These are phyloP conservation scores for Denticeps clupeoides DNA, from an alignment of 2,797 vertebrate species.

Conservation along the genomic window DNA sequence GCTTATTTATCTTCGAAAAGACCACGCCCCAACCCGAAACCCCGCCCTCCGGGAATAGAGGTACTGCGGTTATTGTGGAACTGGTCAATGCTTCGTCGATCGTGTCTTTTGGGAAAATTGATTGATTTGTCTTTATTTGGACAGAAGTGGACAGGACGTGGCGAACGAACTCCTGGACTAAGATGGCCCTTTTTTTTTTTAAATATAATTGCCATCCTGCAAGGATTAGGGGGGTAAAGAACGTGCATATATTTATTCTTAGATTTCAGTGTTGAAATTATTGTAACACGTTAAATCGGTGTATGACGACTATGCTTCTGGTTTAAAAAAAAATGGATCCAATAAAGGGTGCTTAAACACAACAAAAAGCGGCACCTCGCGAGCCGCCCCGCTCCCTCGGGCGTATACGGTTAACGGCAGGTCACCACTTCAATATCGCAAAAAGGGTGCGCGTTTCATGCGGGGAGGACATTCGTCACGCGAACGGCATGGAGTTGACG, in stretches of 20 bases:
- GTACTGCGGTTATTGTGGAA: constrained; percentile 31
- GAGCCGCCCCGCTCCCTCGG: too few species aligned
- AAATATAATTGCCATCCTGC: too few species aligned
- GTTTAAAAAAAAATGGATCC: constrained; percentile 39
- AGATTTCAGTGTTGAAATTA: constrained; percentile 67
- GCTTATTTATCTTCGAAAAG: constrained; percentile 63
- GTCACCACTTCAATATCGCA: too few species aligned
- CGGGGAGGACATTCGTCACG: constrained; percentile 11
- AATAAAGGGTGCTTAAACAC: constrained; percentile 33
- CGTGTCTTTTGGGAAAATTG: constrained; percentile 24
- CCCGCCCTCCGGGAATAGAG: constrained; percentile 25
- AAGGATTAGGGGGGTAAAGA: constrained; percentile 53
- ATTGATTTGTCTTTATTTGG: constrained; percentile 26
- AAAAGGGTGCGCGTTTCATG: too few species aligned
- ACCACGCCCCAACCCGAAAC: constrained; percentile 16
- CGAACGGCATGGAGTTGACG: constrained; percentile 12
- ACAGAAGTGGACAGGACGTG: constrained; percentile 12
- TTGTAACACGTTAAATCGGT: constrained; percentile 67
- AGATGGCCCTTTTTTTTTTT: constrained; percentile 53
- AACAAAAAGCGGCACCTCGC: too few species aligned
- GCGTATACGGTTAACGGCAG: too few species aligned
- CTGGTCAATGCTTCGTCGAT: constrained; percentile 31
- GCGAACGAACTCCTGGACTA: constrained; percentile 2
- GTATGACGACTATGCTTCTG: constrained; percentile 69
- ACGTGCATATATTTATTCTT: constrained; percentile 77